phyloP scores from a whole-genome alignment of 2,113 vertebrate genomes.

The Pheucticus melanocephalus region DNA sequence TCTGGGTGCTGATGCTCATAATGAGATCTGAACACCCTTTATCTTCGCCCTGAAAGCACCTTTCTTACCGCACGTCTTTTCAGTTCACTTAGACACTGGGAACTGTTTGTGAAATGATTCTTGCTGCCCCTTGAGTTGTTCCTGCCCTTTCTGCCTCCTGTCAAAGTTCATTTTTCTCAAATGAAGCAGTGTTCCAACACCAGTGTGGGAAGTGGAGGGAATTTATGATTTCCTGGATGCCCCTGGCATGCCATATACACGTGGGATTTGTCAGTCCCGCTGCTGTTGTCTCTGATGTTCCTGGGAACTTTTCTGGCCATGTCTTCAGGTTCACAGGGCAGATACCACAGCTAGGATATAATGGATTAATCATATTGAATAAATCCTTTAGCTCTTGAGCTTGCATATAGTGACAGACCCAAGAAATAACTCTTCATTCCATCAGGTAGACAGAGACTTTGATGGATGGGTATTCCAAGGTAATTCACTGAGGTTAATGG shows the following conservation, averaged over 20 bases:
- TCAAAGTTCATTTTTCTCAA: neutral
- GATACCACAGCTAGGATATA: neutral
- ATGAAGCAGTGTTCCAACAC: neutral
- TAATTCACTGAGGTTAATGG: slow-evolving; percentile 22
- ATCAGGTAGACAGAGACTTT: neutral
- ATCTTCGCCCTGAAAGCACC: neutral
- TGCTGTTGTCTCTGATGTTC: neutral
- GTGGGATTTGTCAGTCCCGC: neutral
- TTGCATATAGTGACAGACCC: neutral
- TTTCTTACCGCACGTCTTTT: neutral
- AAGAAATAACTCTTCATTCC: slow-evolving; percentile 38
- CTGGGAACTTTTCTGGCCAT: neutral
- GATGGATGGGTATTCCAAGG: neutral
- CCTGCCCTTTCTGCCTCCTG: neutral
- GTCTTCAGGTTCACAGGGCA: neutral
- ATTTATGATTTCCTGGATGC: neutral
- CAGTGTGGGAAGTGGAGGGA: neutral
- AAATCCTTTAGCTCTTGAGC: neutral
- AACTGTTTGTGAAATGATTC: neutral
- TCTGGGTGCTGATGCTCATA: neutral
- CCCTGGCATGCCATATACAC: accelerated
- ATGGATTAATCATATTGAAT: slow-evolving; percentile 31
- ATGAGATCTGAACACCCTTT: neutral
- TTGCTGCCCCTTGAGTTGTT: neutral
- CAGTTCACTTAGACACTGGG: neutral